Evolutionary conservation across 2,888 invertebrate species (phyloP), one percentile per base, ranked within the genome.

Genomic region (Masnerella sp.): DNA sequence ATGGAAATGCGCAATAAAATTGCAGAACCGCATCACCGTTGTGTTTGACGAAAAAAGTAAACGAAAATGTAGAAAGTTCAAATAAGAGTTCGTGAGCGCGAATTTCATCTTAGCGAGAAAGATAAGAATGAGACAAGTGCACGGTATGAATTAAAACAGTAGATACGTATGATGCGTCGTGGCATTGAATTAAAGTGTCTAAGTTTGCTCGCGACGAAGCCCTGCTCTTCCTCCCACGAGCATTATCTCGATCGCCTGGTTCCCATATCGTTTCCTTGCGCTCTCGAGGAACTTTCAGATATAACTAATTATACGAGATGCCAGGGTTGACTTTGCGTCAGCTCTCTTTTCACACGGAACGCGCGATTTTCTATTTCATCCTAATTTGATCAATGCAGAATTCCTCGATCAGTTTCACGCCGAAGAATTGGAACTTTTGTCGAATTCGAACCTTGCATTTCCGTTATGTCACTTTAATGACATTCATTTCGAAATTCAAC

Each of bases 171-270:
- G 49, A 51, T 43, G 49, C 47, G 25, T 20, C 34, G 22, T 49
- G 49, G 34, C 42, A 52, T 58, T 32, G 30, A 62, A 43, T 64
- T 64, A 36, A 71, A 56, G 58, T 58, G 67, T 45, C 49, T 64
- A 51, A 49, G 73, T 42, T 68, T 17, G 42, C 49, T 61, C 58
- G 62, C 38, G 73, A 56, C 43, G 58, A 40, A 18, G 56, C 18
- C n/a, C 43, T 42, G 64, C 38, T 65, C 49, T 45, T 74, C 67
- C 56, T 77, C 73, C 75, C 75, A 76, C 75, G 75, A 61, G 69
- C 59, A 76, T 77, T 78, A 78, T 78, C 78, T 77, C 76, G 68
- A 76, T 75, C 76, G 61, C 76, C 75, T 72, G 69, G 74, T 78
- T 78, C 78, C 75, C 78, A 78, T 77, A 72, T 70, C 62, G 74